These are phyloP conservation scores for Muraenolepis orangiensis DNA, from an alignment of 2,797 vertebrate species.

Conservation along the genomic window DNA sequence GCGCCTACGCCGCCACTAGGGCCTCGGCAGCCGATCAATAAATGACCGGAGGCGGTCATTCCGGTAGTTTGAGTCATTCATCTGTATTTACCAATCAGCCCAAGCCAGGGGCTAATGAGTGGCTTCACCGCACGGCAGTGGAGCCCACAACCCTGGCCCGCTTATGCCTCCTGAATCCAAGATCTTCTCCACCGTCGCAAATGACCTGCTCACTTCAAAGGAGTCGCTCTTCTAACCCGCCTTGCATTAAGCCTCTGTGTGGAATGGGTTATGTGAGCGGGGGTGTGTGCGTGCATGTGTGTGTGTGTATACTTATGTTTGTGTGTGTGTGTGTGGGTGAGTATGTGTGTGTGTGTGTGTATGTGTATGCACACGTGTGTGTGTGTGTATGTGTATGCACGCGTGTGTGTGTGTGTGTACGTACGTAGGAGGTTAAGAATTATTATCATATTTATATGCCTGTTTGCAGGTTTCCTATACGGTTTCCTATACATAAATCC, in stretches of 20 bases:
- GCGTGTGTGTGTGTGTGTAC: no score
- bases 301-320: no score
- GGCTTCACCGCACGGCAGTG: neutral
- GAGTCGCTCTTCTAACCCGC: neutral
- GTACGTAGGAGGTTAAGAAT: neutral
- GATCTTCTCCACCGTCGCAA: neutral
- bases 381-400: neutral
- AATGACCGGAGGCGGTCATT: neutral
- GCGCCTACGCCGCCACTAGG: neutral
- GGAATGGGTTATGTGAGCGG: no score
- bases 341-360: neutral
- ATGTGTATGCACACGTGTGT: no score
- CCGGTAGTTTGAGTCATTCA: conserved; percentile 1
- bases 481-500: no score
- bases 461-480: neutral
- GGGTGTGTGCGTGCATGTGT: no score
- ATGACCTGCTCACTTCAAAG: neutral
- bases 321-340: no score
- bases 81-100: conserved; percentile 1
- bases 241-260: neutral
- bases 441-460: neutral
- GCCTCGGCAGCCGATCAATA: neutral
- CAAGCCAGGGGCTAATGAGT: neutral
- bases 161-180: neutral
- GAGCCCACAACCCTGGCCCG: neutral